A percentile compares a stretch with the other conserved stretches of the same genome.
Evolutionary conservation across 2,113 vertebrate genomes (phyloP).

Genomic region (Callospermophilus lateralis): DNA sequence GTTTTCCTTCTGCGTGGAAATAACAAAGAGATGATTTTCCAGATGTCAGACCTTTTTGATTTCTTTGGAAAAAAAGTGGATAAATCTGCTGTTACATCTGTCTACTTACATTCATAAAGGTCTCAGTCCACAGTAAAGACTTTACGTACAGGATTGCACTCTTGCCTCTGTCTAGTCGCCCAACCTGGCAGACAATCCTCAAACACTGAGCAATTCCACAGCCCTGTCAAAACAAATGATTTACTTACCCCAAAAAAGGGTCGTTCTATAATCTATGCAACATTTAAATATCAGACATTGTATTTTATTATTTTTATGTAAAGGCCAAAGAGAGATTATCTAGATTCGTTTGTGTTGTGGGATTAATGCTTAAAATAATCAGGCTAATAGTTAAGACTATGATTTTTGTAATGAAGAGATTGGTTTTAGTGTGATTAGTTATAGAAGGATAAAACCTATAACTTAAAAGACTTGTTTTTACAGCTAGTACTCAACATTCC

Average conservation of each 20-base stretch:
- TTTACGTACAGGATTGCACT: conserved; percentile 95
- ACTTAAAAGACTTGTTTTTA: conserved; percentile 29
- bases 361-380: not conserved
- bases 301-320: not conserved
- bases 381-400: not conserved
- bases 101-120: conserved; percentile 93
- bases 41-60: not conserved
- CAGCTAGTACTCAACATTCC: not conserved
- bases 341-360: not conserved
- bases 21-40: not conserved
- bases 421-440: conserved; percentile 13
- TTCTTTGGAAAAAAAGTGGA: not conserved
- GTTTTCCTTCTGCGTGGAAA: conserved; percentile 91
- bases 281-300: not conserved
- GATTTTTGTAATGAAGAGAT: not conserved
- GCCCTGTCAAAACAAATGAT: conserved; percentile 86
- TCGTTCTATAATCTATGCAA: not conserved
- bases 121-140: conserved; percentile 93
- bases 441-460: not conserved
- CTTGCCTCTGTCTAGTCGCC: conserved; percentile 94
- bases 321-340: conserved; percentile 16
- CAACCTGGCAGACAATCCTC: conserved; percentile 95
- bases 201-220: conserved; percentile 92
- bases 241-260: not conserved
- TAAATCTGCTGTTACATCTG: not conserved